These are phyloP conservation scores for Actias luna DNA, from an alignment of 2,888 invertebrate species.

Conservation along the genomic window DNA sequence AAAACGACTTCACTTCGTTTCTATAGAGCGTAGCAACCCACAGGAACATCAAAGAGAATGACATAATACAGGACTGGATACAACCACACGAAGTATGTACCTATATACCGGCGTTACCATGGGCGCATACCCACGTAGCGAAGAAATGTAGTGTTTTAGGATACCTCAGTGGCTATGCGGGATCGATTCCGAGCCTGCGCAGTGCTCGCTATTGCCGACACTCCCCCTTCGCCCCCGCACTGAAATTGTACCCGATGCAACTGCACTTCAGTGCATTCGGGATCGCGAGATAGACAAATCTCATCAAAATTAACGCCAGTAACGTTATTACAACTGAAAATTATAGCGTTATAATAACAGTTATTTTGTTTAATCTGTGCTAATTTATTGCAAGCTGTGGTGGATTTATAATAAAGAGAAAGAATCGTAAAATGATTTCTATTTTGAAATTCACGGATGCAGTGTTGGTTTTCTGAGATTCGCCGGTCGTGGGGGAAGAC, in stretches of 20 bases:
- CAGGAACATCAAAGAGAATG: slow-evolving; percentile 73
- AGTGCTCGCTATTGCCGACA: slow-evolving; percentile 49
- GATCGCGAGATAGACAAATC: slow-evolving; percentile 57
- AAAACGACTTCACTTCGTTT: slow-evolving; percentile 12
- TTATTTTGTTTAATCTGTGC: slow-evolving; percentile 1
- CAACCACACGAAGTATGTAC: slow-evolving; percentile 30
- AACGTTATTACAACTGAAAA: slow-evolving; percentile 19
- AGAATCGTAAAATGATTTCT: neutral
- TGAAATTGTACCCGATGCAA: slow-evolving; percentile 64
- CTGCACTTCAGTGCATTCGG: slow-evolving; percentile 77
- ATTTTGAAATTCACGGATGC: neutral
- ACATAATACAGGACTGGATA: slow-evolving; percentile 66
- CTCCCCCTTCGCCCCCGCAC: slow-evolving; percentile 38
- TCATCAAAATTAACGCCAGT: slow-evolving; percentile 47
- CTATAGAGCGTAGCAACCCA: slow-evolving; percentile 35
- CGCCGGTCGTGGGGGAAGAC: slow-evolving; percentile 23
- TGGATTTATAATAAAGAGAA: neutral
- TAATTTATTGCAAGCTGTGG: neutral
- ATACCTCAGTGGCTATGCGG: slow-evolving; percentile 64
- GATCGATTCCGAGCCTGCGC: slow-evolving; percentile 80
- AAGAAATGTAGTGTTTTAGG: slow-evolving; percentile 51
- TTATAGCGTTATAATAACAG: slow-evolving; percentile 16
- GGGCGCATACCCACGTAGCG: slow-evolving; percentile 36
- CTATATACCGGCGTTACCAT: slow-evolving; percentile 32
- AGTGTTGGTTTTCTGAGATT: slow-evolving; percentile 18